Evolutionary conservation across 1,140 invertebrate genomes (phyloP), one percentile per base, ranked within the genome.

Genomic region (Euborellia annulipes): DNA sequence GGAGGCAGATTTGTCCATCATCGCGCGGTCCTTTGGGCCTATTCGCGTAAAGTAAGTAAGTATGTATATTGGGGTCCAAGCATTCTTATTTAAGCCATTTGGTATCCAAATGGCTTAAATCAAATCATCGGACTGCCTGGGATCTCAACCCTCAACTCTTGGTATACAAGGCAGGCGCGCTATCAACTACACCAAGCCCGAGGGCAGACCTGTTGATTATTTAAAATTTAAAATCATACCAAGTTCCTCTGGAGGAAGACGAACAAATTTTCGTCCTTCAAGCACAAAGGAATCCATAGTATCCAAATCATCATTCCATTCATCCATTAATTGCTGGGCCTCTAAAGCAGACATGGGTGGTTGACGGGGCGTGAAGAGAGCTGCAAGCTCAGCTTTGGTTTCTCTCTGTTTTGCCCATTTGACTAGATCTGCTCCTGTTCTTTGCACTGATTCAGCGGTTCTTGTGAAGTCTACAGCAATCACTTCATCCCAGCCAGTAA

Each of bases 391-490:
- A 36, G 88, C 78, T 76, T 86, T 87, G 0, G 86, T 88, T 65
- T 91, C 85, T 66, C 93, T 89, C 53, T 85, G 75, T 50, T 77
- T 78, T 1, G 88, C 88, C 89, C 89, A 94, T 64, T 86, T 85
- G 3, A 83, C 88, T 20, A 98, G 71, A 68, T 99, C 92, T 6
- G 90, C 93, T 11, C 95, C 95, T 44, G 94, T 93, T 58, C 90
- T 80, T 21, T 83, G 82, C 1, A 99, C 94, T 1, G 93, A 97
- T 61, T 95, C 92, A 0, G 94, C 92, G 2, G 95, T 98, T 52
- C 95, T 75, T 9, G 96, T 99, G 61, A 96, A 98, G 69, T 99
- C 96, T 3, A 98, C 94, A 1, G 93, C 91, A 51, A 98, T 92
- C 1, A 98, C 91, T 69, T 99, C 94, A 62, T 98, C 95, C 95